Percentiles rank a stretch among this genome's conserved stretches.
phyloP scores from a whole-genome alignment of 2,113 vertebrate genomes.

The Ictidomys tridecemlineatus region DNA sequence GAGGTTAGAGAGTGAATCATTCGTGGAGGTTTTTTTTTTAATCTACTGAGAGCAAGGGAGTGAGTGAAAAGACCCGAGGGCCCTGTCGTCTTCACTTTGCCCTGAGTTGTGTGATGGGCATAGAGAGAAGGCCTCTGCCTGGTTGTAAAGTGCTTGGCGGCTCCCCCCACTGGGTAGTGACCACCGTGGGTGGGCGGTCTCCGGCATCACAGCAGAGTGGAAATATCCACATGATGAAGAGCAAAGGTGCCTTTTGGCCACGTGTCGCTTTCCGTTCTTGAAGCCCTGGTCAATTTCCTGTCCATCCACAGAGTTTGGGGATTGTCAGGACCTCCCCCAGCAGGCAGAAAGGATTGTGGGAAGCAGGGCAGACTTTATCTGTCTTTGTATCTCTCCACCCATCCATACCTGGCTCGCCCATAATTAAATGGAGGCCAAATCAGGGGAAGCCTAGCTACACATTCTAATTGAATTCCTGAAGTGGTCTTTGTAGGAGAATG shows the following conservation, averaged over 20 bases:
- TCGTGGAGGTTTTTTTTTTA: neutral
- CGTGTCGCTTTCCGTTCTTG: neutral
- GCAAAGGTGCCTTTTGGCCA: neutral
- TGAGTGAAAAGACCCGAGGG: neutral
- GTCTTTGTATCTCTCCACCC: neutral
- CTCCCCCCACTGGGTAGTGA: constrained; percentile 11
- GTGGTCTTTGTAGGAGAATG: constrained; percentile 31
- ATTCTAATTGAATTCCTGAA: constrained; percentile 67
- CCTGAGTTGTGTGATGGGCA: neutral
- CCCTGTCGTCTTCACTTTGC: neutral
- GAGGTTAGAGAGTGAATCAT: constrained; percentile 36
- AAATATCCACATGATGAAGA: neutral
- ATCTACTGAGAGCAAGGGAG: constrained; percentile 47
- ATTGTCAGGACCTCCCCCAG: neutral
- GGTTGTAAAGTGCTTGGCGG: constrained; percentile 30
- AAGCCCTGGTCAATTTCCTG: constrained; percentile 59
- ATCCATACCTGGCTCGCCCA: constrained; percentile 31
- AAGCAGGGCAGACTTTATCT: constrained; percentile 19
- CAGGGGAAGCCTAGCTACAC: constrained; percentile 33
- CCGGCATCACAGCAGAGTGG: neutral
- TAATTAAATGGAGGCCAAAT: constrained; percentile 65
- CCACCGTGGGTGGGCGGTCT: neutral
- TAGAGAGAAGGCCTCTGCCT: neutral
- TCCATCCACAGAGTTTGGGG: neutral
- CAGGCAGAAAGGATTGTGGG: constrained; percentile 4